These are phyloP conservation scores for Campaea margaritaria DNA, from an alignment of 2,888 invertebrate species.

Conservation along the genomic window DNA sequence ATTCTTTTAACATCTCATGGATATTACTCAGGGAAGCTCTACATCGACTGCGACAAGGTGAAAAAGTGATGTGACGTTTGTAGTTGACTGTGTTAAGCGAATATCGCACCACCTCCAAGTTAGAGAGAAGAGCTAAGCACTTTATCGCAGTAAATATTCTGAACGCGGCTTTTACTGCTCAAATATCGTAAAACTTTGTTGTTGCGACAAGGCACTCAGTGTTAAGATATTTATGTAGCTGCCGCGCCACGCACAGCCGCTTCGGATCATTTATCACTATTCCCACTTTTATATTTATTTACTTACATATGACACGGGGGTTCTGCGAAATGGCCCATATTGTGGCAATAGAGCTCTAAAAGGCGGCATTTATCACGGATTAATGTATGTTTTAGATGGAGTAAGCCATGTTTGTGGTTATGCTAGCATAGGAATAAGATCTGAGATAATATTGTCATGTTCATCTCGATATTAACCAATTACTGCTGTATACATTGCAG, in stretches of 20 bases:
- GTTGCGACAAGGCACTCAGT: slow-evolving; percentile 29
- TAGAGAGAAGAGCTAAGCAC: slow-evolving; percentile 12
- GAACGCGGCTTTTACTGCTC: slow-evolving; percentile 2
- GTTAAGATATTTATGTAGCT: slow-evolving; percentile 27
- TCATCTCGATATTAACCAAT: neutral
- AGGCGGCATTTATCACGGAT: slow-evolving; percentile 33
- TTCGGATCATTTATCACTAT: slow-evolving; percentile 55
- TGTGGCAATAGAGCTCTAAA: slow-evolving; percentile 38
- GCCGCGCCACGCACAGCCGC: slow-evolving; percentile 30
- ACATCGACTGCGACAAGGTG: slow-evolving; percentile 15
- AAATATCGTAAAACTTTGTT: slow-evolving; percentile 16
- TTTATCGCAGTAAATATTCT: slow-evolving; percentile 17
- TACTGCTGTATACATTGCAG: too few species aligned
- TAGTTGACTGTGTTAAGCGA: slow-evolving; percentile 39
- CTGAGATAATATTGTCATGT: neutral
- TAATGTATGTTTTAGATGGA: slow-evolving; percentile 20
- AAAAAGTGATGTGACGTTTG: slow-evolving; percentile 14
- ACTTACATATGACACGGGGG: slow-evolving; percentile 44
- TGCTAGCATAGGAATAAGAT: slow-evolving; percentile 7
- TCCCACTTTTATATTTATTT: slow-evolving; percentile 52
- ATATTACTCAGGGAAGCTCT: slow-evolving; percentile 4
- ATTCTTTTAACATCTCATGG: slow-evolving; percentile 6
- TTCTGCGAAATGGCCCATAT: slow-evolving; percentile 40
- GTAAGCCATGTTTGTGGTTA: slow-evolving; percentile 11
- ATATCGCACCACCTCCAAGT: slow-evolving; percentile 31